Percentiles rank a stretch among this genome's conserved stretches.
phyloP scores from a whole-genome alignment of 2,113 vertebrate species.

The Hippocampus comes region DNA sequence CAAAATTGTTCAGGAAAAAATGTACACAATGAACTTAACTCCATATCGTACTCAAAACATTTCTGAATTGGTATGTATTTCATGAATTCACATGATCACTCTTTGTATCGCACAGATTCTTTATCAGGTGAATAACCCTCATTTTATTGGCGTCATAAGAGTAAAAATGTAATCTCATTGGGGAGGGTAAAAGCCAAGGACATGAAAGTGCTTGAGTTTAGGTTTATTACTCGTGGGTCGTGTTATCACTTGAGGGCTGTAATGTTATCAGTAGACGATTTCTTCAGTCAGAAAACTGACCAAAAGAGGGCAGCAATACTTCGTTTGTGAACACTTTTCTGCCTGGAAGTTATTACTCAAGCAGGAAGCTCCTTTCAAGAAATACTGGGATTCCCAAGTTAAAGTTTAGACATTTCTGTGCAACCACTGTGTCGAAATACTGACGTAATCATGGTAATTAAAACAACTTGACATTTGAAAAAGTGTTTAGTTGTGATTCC shows the following conservation, averaged over 20 bases:
- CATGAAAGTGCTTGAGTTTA: slow-evolving; percentile 14
- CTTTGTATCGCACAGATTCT: slow-evolving; percentile 1
- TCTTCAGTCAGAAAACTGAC: slow-evolving; percentile 3
- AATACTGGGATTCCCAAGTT: not conserved
- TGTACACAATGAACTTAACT: not conserved
- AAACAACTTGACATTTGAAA: not conserved
- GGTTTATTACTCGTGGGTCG: slow-evolving; percentile 20
- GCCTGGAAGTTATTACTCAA: not conserved
- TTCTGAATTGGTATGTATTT: slow-evolving; percentile 15
- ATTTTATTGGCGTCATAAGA: slow-evolving; percentile 46
- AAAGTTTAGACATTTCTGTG: not conserved
- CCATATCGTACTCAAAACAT: not conserved
- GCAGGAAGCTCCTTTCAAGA: not conserved
- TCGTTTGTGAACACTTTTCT: not conserved
- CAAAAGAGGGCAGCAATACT: slow-evolving; percentile 55
- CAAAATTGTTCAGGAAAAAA: not conserved
- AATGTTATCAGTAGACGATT: slow-evolving; percentile 16
- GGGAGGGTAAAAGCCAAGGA: slow-evolving; percentile 47
- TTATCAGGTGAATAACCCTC: slow-evolving; percentile 23
- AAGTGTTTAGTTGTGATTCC: not conserved
- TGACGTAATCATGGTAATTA: not conserved
- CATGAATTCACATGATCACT: not conserved
- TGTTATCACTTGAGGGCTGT: slow-evolving; percentile 14
- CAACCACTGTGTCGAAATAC: not conserved
- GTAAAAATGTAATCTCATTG: slow-evolving; percentile 27